These are phyloP conservation scores for Rotaria sp. DNA, from an alignment of 2,888 invertebrate species.

Conservation along the genomic window DNA sequence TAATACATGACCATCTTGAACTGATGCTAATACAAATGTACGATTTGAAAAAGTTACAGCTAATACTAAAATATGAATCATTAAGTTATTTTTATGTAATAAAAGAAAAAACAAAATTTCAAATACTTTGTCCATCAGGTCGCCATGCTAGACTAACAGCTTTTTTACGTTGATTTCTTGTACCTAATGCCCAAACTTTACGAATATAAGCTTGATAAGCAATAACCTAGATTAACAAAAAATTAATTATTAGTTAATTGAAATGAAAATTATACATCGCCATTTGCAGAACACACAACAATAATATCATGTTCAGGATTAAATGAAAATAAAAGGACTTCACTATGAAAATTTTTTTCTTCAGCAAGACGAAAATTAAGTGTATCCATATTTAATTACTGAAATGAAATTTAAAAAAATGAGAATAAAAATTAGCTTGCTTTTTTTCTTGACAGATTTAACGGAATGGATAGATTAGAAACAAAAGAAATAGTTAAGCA, in stretches of 20 bases:
- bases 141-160: neutral
- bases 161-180: neutral
- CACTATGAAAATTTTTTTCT: conserved; percentile 18
- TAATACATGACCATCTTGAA: conserved; percentile 8
- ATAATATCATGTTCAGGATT: conserved; percentile 24
- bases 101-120: neutral
- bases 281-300: conserved; percentile 13
- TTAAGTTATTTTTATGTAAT: neutral
- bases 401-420: neutral
- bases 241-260: no score
- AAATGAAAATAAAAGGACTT: neutral
- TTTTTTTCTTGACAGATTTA: neutral
- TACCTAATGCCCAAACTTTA: conserved; percentile 21
- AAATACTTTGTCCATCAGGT: conserved; percentile 23
- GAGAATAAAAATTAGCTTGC: neutral
- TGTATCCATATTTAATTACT: neutral
- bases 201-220: conserved; percentile 16
- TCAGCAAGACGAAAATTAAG: conserved; percentile 7
- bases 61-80: neutral
- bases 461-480: neutral
- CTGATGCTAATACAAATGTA: conserved; percentile 17
- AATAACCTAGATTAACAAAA: neutral
- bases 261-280: neutral
- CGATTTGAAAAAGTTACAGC: conserved; percentile 10
- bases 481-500: neutral